Evolutionary conservation across 92 coral and sea anemone genomes (phyloP).

Genomic region (Diadumene lineata): DNA sequence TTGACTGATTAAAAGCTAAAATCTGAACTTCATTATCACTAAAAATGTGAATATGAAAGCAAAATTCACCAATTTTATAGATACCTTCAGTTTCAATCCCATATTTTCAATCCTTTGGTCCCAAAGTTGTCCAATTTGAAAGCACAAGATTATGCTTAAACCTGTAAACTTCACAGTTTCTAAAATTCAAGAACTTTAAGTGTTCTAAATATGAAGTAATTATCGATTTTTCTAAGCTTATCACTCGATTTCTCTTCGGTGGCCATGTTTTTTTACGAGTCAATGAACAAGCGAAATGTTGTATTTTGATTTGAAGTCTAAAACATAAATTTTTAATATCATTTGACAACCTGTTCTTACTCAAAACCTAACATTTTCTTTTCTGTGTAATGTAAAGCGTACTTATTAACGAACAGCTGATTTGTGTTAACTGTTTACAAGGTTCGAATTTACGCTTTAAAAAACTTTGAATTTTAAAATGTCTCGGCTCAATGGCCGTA

Average conservation of each 20-base stretch:
- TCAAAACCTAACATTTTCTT: neutral
- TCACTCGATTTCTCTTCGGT: neutral
- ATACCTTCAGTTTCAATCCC: too few species aligned
- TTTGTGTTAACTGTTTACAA: neutral
- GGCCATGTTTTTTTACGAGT: constrained; percentile 29
- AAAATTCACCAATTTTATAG: too few species aligned
- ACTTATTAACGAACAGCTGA: too few species aligned
- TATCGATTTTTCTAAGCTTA: neutral
- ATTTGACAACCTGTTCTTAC: constrained; percentile 5
- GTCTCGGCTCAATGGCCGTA: neutral
- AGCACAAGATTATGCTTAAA: neutral
- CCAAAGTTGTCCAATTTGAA: neutral
- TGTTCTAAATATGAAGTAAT: neutral
- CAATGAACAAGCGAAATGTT: constrained; percentile 22
- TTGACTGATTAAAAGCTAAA: neutral
- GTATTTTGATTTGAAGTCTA: constrained; percentile 17
- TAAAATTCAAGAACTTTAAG: neutral
- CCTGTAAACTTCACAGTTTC: neutral
- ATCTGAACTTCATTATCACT: neutral
- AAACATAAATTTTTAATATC: constrained; percentile 21
- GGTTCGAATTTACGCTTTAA: neutral
- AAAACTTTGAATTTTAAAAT: neutral
- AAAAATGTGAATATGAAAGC: too few species aligned
- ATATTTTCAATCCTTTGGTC: neutral
- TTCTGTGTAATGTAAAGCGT: too few species aligned